Evolutionary conservation across 2,797 vertebrate species (phyloP).

Genomic region (Pterois miles): DNA sequence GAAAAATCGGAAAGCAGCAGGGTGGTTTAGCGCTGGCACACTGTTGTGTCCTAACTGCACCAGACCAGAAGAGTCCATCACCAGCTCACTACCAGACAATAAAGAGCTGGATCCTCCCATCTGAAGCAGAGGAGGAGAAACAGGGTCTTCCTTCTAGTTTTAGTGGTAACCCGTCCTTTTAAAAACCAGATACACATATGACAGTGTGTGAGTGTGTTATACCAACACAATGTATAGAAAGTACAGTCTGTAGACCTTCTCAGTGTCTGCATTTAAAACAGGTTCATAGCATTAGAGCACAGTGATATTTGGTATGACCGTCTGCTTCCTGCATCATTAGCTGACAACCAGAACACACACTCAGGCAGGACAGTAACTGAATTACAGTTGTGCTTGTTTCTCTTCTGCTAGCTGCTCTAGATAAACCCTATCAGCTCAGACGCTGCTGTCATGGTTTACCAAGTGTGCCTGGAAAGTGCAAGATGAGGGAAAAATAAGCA

Average conservation of each 20-base stretch:
- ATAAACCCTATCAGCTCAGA: constrained; percentile 22
- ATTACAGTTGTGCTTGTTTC: constrained; percentile 6
- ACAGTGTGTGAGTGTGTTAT: neutral
- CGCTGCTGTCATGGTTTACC: constrained; percentile 1
- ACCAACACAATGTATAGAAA: neutral
- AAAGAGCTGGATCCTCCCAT: neutral
- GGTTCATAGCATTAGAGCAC: neutral
- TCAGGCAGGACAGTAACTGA: neutral
- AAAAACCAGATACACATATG: neutral
- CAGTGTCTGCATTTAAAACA: neutral
- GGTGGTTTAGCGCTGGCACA: neutral
- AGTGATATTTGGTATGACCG: neutral
- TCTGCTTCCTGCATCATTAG: constrained; percentile 18
- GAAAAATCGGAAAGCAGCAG: neutral
- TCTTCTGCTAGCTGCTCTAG: neutral
- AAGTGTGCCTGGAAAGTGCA: neutral
- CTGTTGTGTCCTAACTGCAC: neutral
- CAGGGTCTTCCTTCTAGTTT: neutral
- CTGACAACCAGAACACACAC: neutral
- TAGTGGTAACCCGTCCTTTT: constrained; percentile 9
- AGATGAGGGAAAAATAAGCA: neutral
- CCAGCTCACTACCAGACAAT: neutral
- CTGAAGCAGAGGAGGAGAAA: neutral
- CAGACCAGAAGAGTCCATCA: neutral
- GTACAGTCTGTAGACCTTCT: neutral